These are phyloP conservation scores for Esox niger DNA, from an alignment of 2,113 vertebrate species.

Conservation along the genomic window DNA sequence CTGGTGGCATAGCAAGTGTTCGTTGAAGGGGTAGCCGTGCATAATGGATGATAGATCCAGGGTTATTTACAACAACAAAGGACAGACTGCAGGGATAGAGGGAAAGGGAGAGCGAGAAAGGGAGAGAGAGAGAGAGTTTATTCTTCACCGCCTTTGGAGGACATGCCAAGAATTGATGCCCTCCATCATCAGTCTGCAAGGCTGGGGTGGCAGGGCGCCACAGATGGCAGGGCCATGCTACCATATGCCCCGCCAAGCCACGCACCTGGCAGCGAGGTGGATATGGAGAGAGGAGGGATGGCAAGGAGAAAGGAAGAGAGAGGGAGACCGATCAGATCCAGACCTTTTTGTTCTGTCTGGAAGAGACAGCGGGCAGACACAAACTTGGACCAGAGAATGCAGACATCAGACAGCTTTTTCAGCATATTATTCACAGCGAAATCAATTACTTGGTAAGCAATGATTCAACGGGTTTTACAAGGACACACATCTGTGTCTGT, in stretches of 20 bases:
- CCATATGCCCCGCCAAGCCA: background rate
- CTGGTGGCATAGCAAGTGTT: background rate
- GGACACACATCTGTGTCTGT: background rate
- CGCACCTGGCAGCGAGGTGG: background rate
- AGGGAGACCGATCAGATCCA: background rate
- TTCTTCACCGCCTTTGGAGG: slow-evolving; percentile 1
- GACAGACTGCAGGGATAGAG: slow-evolving; percentile 3
- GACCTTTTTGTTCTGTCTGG: background rate
- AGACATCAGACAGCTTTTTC: background rate
- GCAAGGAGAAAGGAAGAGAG: background rate
- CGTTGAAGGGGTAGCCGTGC: background rate
- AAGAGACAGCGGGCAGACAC: background rate
- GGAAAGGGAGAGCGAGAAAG: too few species aligned
- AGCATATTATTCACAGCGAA: background rate
- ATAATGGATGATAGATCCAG: background rate
- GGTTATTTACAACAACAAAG: slow-evolving; percentile 19
- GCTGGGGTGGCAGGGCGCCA: background rate
- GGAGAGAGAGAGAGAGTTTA: too few species aligned
- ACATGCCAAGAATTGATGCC: background rate
- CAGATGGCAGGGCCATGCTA: background rate
- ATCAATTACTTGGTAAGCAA: background rate
- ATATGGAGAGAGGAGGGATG: background rate
- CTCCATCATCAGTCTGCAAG: background rate
- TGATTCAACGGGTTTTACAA: background rate
- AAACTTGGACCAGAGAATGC: background rate